Base-by-base conservation (phyloP, 2,888 invertebrate genomes). In the Muscina levida region DNA sequence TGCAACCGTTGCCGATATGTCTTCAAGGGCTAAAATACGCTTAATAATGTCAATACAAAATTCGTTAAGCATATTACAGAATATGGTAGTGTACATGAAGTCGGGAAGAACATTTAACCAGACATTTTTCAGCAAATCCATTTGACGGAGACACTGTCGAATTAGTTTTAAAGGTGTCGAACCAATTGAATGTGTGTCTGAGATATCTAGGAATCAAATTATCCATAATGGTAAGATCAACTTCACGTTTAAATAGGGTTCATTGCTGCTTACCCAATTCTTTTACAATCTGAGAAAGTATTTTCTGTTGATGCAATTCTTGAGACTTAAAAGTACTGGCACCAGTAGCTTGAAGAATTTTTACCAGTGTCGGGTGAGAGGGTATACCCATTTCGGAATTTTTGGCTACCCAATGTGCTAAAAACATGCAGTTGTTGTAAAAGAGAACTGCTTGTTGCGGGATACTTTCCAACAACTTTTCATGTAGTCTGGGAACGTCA, bases 351-450 rank as follows among this genome's bases (percentile, higher is more conserved):
- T 95, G 92, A 37, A 97, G 89, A 82, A 93, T 92, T 71, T 93
- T 92, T 15, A 94, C 93, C 73, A 96, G 95, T 5, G 93, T 93
- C 5, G 93, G 93, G 65, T 94, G 91, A 1, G 93, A 92, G 76
- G 93, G 92, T 71, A 92, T 90, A 76, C 92, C 89, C 17, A 56
- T 22, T 68, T 77, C 77, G 1, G 93, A 93, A 86, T 95, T 91
- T 71, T 93, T 92, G 1, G 91, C 91, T 51, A 93, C 91, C 92
- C 95, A 96, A 90, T 97, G 95, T 0, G 95, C 94, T 11, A 98
- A 91, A 87, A 94, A 98, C 94, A 96, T 94, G 88, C 97, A 97
- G 90, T 98, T 98, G 91, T 98, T 98, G 91, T 97, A 94, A 87
- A 96, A 96, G 26, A 97, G 88, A 5, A 96, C 97, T n/a, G 91